A percentile compares a stretch with the other conserved stretches of the same genome.
phyloP scores from a whole-genome alignment of 2,888 invertebrate species.

The Folsomia candida region DNA sequence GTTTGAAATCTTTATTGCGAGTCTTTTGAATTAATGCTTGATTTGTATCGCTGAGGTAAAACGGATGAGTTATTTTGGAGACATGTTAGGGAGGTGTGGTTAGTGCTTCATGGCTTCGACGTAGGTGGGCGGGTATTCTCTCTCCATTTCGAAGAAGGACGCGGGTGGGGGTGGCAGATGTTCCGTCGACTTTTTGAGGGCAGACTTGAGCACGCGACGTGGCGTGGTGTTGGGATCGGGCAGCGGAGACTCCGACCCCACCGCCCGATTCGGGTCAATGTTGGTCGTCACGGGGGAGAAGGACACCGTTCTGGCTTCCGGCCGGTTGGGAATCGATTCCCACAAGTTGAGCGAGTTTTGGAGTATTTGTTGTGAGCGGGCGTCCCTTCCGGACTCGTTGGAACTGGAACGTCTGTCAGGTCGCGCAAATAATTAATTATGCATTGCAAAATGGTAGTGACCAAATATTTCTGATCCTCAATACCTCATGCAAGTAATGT shows the following conservation, averaged over 20 bases:
- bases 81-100: neutral
- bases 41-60: neutral
- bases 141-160: neutral
- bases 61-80: neutral
- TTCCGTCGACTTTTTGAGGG: slow-evolving; percentile 28
- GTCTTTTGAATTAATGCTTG: too few species aligned
- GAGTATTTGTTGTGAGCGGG: slow-evolving; percentile 34
- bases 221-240: slow-evolving; percentile 33
- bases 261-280: slow-evolving; percentile 27
- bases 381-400: slow-evolving; percentile 14
- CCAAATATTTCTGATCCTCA: too few species aligned
- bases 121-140: too few species aligned
- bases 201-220: slow-evolving; percentile 35
- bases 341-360: slow-evolving; percentile 37
- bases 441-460: too few species aligned
- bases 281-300: slow-evolving; percentile 38
- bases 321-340: slow-evolving; percentile 29
- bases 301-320: slow-evolving; percentile 35
- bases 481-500: slow-evolving; percentile 34
- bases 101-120: neutral
- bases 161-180: too few species aligned
- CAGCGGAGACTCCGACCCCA: slow-evolving; percentile 23
- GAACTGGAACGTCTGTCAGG: slow-evolving; percentile 17
- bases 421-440: too few species aligned
- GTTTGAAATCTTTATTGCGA: too few species aligned